Percentiles rank a stretch among this genome's conserved stretches.
These are phyloP conservation scores for Gonatopus flavifemur DNA, from an alignment of 1,140 invertebrate genomes.

Conservation along the genomic window DNA sequence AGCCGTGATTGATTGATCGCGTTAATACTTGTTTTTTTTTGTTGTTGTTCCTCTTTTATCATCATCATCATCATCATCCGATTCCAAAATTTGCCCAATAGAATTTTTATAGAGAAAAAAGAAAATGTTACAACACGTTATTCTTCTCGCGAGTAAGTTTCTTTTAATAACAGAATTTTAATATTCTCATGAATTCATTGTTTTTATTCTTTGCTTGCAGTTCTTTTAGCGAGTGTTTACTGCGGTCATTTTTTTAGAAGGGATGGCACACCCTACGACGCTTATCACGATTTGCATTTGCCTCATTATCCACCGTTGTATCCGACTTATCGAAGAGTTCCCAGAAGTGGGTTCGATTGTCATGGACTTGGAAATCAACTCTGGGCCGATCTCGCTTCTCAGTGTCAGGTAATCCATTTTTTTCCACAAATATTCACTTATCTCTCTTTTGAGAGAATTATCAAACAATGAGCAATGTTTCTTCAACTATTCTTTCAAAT, in stretches of 20 bases:
- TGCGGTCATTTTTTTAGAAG: conserved; percentile 31
- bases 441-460: too few species aligned
- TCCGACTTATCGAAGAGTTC: conserved; percentile 54
- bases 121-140: not conserved
- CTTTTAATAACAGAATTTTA: too few species aligned
- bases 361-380: conserved; percentile 51
- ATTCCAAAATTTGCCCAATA: too few species aligned
- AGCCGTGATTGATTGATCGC: too few species aligned
- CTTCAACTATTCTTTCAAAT: too few species aligned
- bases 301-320: conserved; percentile 60
- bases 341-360: conserved; percentile 57
- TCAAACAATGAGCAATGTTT: not conserved
- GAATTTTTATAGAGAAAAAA: too few species aligned
- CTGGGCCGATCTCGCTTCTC: conserved; percentile 59
- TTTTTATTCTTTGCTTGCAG: too few species aligned
- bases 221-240: not conserved
- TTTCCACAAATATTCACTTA: too few species aligned
- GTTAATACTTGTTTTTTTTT: too few species aligned
- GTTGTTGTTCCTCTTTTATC: too few species aligned
- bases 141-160: conserved; percentile 1
- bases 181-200: too few species aligned
- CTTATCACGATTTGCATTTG: conserved; percentile 61
- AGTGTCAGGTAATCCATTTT: conserved; percentile 56
- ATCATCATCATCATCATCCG: too few species aligned
- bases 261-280: conserved; percentile 52